Conservation (phyloP, 2,888 invertebrate genomes). For the Orthosia incerta region DNA sequence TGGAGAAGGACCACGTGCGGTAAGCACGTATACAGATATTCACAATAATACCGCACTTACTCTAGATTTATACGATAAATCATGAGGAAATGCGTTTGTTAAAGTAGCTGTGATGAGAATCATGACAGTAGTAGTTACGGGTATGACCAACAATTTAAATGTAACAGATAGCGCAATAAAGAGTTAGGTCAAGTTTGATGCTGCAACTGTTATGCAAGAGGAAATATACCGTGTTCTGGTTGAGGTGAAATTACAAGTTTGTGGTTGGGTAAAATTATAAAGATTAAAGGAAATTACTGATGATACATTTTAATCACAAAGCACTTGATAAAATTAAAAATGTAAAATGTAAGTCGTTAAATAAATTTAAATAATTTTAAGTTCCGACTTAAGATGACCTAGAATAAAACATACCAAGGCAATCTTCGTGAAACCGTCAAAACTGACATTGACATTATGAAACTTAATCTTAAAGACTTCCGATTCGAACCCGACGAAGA, state of each 20-base stretch:
- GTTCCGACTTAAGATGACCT: slow-evolving; percentile 23
- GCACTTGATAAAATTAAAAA: too few species aligned
- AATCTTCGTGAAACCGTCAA: neutral
- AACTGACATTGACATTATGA: slow-evolving; percentile 45
- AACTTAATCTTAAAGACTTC: slow-evolving; percentile 24
- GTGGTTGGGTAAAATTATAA: neutral
- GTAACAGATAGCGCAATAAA: slow-evolving; percentile 26
- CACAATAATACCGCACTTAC: slow-evolving; percentile 44
- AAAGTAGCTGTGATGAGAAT: slow-evolving; percentile 11
- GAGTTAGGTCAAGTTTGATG: slow-evolving; percentile 38
- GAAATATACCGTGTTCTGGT: slow-evolving; percentile 18
- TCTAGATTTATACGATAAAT: slow-evolving; percentile 27
- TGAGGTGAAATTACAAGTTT: slow-evolving; percentile 12
- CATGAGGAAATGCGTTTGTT: slow-evolving; percentile 44
- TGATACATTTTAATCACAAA: neutral
- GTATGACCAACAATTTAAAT: slow-evolving; percentile 31
- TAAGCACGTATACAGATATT: slow-evolving; percentile 53
- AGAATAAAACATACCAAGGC: slow-evolving; percentile 17
- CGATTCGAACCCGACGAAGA: neutral
- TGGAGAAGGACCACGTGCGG: slow-evolving; percentile 48
- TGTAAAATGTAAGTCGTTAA: neutral
- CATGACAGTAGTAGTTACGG: slow-evolving; percentile 23
- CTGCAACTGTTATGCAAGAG: slow-evolving; percentile 29
- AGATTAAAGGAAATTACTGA: neutral
- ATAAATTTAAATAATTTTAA: neutral